phyloP scores from a whole-genome alignment of 35 echinoderm and acorn worm genomes.

The Apostichopus japonicus region DNA sequence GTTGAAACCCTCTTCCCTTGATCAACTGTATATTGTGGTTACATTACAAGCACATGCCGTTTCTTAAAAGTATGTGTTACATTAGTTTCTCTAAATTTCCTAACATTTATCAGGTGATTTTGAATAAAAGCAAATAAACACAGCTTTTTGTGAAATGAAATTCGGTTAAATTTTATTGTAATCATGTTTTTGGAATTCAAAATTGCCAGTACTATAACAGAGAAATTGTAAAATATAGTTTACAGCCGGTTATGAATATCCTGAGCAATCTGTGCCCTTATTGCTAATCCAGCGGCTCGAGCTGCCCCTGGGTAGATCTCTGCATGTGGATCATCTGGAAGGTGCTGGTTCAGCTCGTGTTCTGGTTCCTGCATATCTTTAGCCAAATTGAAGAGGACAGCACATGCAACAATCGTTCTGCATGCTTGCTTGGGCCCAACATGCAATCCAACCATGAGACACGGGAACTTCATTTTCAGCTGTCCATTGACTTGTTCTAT shows the following conservation, averaged over 20 bases:
- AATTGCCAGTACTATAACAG: too few relatives aligned
- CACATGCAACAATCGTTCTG: constrained; percentile 54
- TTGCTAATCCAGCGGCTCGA: background rate
- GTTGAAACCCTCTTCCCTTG: too few relatives aligned
- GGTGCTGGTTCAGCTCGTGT: background rate
- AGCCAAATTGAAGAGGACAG: constrained; percentile 62
- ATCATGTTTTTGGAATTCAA: too few relatives aligned
- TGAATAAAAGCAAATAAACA: too few relatives aligned
- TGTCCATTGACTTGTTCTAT: constrained; percentile 79
- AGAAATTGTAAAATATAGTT: too few relatives aligned
- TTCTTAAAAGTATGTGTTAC: too few relatives aligned
- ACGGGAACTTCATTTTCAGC: constrained; percentile 76
- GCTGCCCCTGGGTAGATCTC: constrained; percentile 29
- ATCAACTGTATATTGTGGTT: too few relatives aligned
- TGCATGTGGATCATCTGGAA: background rate
- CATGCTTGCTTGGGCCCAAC: constrained; percentile 64
- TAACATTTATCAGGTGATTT: too few relatives aligned
- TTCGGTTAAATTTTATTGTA: background rate
- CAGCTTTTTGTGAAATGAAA: too few relatives aligned
- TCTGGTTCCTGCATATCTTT: constrained; percentile 67
- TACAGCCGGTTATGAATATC: background rate
- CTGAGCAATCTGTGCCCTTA: background rate
- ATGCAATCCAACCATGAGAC: constrained; percentile 57
- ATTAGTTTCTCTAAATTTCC: too few relatives aligned
- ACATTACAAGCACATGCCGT: too few relatives aligned